Evolutionary conservation across 2,797 vertebrate species (phyloP).

Genomic region (Darevskia mixta): DNA sequence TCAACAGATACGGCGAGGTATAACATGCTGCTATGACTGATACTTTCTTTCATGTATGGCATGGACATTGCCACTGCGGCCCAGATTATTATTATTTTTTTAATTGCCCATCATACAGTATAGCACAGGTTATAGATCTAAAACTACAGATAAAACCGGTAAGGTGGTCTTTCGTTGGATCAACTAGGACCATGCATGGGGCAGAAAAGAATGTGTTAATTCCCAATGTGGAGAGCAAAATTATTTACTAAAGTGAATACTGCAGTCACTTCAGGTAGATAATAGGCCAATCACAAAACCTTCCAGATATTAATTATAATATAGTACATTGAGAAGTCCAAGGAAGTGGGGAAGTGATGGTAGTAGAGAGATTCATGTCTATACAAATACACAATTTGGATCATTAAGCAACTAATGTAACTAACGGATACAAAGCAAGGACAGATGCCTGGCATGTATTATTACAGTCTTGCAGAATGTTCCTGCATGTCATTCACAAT

Average conservation of each 20-base stretch:
- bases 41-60: too few relatives aligned
- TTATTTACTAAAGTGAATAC: background rate
- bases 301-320: background rate
- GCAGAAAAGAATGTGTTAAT: too few relatives aligned
- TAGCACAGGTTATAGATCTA: background rate
- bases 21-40: background rate
- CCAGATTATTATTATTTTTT: background rate
- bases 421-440: background rate
- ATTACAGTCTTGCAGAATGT: background rate
- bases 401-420: background rate
- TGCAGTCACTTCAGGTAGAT: background rate
- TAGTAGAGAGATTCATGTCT: background rate
- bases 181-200: background rate
- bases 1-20: background rate
- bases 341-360: background rate
- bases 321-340: background rate
- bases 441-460: background rate
- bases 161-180: background rate
- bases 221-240: background rate
- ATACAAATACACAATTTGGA: background rate
- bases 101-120: background rate
- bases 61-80: background rate
- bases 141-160: background rate
- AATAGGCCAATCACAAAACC: background rate
- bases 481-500: background rate